Evolutionary conservation across 92 coral and sea anemone species (phyloP).

Genomic region (Zoanthus sansibaricus): DNA sequence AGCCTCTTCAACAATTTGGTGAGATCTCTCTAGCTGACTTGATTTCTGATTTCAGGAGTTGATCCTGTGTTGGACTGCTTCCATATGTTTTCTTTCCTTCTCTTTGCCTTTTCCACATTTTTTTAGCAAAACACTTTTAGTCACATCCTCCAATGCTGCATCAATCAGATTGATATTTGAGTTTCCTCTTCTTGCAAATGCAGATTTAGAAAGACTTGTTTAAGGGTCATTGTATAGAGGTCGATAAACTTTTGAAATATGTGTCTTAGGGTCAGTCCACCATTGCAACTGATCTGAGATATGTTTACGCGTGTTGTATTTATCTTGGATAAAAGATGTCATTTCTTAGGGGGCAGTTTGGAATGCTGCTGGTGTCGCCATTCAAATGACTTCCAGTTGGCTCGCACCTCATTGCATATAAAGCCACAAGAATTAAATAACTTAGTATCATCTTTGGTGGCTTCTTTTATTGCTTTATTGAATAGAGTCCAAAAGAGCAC

Average conservation of each 20-base stretch:
- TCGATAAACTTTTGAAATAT: constrained; percentile 39
- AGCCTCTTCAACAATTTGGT: constrained; percentile 1
- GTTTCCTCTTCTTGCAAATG: constrained; percentile 25
- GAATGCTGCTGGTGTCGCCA: constrained; percentile 23
- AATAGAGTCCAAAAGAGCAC: constrained; percentile 20
- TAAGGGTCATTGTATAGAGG: constrained; percentile 49
- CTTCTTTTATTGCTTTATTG: constrained; percentile 28
- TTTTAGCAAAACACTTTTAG: constrained; percentile 30
- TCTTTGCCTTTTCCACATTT: constrained; percentile 10
- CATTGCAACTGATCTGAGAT: constrained; percentile 40
- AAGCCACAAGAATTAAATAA: constrained; percentile 64
- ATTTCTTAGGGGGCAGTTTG: background rate
- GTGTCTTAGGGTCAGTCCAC: constrained; percentile 47
- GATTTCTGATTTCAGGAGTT: constrained; percentile 11
- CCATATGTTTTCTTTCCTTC: constrained; percentile 8
- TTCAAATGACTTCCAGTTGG: constrained; percentile 58
- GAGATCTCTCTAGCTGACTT: constrained; percentile 19
- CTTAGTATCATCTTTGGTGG: constrained; percentile 43
- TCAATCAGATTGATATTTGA: constrained; percentile 28
- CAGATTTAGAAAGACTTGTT: constrained; percentile 9
- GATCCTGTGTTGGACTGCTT: constrained; percentile 31
- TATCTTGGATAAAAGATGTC: constrained; percentile 17
- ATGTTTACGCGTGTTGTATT: constrained; percentile 6
- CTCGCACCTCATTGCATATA: constrained; percentile 69
- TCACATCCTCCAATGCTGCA: constrained; percentile 48